Evolutionary conservation across 2,113 vertebrate genomes (phyloP), one percentile per base, ranked within the genome.

Genomic region (Solenodon paradoxus): DNA sequence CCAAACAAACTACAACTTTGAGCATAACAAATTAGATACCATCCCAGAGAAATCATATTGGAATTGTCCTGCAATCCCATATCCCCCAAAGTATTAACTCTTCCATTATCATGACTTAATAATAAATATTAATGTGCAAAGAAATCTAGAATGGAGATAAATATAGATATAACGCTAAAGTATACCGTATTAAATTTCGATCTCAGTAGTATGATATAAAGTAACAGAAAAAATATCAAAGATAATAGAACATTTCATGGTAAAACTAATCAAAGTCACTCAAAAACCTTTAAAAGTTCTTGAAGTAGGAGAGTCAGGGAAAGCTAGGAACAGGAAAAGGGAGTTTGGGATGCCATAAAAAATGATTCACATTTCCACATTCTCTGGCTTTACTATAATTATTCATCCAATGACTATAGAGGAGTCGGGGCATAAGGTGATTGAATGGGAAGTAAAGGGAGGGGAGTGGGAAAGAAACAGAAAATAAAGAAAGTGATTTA

Each of bases 131-230:
- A 57, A 75, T 26, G 22, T 66, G 72, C 77, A 86, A 24, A 81
- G 55, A n/a, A n/a, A n/a, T n/a, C n/a, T n/a, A n/a, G n/a, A n/a
- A n/a, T n/a, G n/a, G n/a, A n/a, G n/a, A n/a, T n/a, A n/a, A n/a
- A n/a, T n/a, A n/a, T n/a, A n/a, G n/a, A n/a, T n/a, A n/a, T n/a
- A n/a, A n/a, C n/a, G n/a, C n/a, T n/a, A n/a, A n/a, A n/a, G n/a
- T n/a, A n/a, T n/a, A n/a, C n/a, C n/a, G 11, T 77, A 64, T 64
- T 72, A 86, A 55, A 30, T 90, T 90, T 81, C 63, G 11, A 95
- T 16, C 42, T 71, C 71, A 30, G 32, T 42, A 80, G 9, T 20
- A 71, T 30, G 77, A 53, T 24, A 22, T 9, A 64, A 5, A 42
- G 24, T n/a, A 45, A 51, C 12, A 71, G 32, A 95, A 71, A 55